Conservation (phyloP, 2,888 invertebrate species). For the Megalurothrips usitatus region DNA sequence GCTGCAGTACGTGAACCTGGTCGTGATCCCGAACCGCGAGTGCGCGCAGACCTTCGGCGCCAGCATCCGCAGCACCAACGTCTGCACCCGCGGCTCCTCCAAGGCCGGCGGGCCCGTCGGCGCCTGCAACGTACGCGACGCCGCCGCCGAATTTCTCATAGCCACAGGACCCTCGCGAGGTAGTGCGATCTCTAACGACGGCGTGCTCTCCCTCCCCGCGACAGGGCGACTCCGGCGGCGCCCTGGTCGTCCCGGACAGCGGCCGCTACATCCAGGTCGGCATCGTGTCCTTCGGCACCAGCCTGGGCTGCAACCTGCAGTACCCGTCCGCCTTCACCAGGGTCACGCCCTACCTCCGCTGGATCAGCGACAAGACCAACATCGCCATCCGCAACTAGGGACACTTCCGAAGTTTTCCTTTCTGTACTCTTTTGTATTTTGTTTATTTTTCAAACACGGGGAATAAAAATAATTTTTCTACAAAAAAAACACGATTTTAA, state of each 20-base stretch:
- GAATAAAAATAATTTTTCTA: neutral
- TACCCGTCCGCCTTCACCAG: conserved; percentile 8
- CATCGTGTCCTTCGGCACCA: conserved; percentile 8
- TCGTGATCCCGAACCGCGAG: neutral
- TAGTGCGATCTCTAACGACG: too few species aligned
- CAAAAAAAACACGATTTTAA: neutral
- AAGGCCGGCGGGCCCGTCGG: neutral
- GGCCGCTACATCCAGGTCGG: neutral
- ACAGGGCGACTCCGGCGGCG: conserved; percentile 4
- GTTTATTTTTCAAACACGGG: neutral
- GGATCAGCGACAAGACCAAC: conserved; percentile 2
- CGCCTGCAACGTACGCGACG: neutral
- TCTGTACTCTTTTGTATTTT: neutral
- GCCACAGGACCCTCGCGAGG: too few species aligned
- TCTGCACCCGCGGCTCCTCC: neutral
- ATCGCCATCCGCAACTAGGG: neutral
- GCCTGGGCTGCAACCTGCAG: neutral
- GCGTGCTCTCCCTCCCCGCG: neutral
- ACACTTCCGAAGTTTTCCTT: neutral
- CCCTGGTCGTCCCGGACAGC: neutral
- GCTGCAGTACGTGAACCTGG: neutral
- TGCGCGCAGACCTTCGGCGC: neutral
- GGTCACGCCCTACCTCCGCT: neutral
- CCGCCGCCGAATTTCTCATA: neutral
- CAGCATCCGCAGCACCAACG: neutral